Conservation (phyloP, 2,113 vertebrate species). For the Coregonus clupeaformis region DNA sequence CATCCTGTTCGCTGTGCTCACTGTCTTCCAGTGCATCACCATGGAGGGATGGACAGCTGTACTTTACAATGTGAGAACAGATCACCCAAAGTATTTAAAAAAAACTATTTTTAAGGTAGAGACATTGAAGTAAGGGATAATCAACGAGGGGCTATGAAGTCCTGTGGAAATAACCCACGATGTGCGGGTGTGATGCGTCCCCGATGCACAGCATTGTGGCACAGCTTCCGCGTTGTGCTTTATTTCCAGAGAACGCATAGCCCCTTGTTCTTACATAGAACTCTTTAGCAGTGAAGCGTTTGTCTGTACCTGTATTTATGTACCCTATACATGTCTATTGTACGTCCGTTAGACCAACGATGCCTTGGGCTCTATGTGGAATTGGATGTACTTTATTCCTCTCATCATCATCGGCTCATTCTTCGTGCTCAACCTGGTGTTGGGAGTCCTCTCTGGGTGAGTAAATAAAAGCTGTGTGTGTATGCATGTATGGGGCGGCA, state of each 20-base stretch:
- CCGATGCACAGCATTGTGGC: no score
- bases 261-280: no score
- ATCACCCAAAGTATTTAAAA: neutral
- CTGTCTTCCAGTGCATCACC: constrained; percentile 98
- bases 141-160: no score
- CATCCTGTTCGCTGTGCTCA: constrained; percentile 97
- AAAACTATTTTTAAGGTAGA: neutral
- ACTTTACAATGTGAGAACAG: constrained; percentile 80
- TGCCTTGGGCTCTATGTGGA: constrained; percentile 91
- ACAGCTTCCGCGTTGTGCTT: no score
- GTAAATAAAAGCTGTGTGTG: constrained; percentile 15
- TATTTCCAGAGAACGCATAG: no score
- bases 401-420: constrained; percentile 97
- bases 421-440: constrained; percentile 94
- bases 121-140: neutral
- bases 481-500: neutral
- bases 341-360: constrained; percentile 86
- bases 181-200: no score
- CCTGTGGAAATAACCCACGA: no score
- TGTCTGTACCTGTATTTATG: no score
- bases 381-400: constrained; percentile 97
- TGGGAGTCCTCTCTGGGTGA: constrained; percentile 96
- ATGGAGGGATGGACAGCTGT: constrained; percentile 99
- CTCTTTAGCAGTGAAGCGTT: no score
- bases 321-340: no score